These are phyloP conservation scores for Aleiodes testaceus DNA, from an alignment of 2,888 invertebrate species.

Conservation along the genomic window DNA sequence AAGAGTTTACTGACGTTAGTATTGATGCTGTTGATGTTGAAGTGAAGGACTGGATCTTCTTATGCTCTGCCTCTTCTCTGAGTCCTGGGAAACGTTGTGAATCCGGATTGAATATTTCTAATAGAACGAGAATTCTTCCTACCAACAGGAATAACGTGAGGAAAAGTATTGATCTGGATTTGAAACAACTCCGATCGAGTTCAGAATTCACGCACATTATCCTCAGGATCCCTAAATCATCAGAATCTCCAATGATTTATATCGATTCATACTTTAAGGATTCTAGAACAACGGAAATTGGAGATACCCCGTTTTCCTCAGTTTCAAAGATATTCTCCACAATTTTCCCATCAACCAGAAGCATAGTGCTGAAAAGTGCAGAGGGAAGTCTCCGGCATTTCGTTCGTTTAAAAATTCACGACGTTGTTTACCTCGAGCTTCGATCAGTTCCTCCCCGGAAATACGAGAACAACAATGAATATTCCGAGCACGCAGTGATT, in stretches of 20 bases:
- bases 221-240: constrained; percentile 76
- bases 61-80: constrained; percentile 79
- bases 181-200: constrained; percentile 76
- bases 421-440: constrained; percentile 56
- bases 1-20: constrained; percentile 76
- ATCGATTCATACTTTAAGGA: constrained; percentile 54
- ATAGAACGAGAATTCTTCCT: constrained; percentile 76
- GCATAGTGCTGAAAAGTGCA: constrained; percentile 44
- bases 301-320: constrained; percentile 1
- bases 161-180: constrained; percentile 76
- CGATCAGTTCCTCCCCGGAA: constrained; percentile 24
- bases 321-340: constrained; percentile 1
- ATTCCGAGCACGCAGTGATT: constrained; percentile 43
- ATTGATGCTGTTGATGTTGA: constrained; percentile 81
- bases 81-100: constrained; percentile 77
- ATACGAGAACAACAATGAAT: not conserved
- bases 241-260: constrained; percentile 74
- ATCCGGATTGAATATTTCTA: constrained; percentile 77
- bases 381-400: constrained; percentile 60
- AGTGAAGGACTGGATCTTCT: constrained; percentile 84
- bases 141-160: constrained; percentile 72
- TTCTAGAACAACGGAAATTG: constrained; percentile 48
- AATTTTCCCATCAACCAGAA: constrained; percentile 47
- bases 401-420: constrained; percentile 53
- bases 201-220: constrained; percentile 81